phyloP scores from a whole-genome alignment of 2,888 invertebrate genomes.

The Xanthia togata region DNA sequence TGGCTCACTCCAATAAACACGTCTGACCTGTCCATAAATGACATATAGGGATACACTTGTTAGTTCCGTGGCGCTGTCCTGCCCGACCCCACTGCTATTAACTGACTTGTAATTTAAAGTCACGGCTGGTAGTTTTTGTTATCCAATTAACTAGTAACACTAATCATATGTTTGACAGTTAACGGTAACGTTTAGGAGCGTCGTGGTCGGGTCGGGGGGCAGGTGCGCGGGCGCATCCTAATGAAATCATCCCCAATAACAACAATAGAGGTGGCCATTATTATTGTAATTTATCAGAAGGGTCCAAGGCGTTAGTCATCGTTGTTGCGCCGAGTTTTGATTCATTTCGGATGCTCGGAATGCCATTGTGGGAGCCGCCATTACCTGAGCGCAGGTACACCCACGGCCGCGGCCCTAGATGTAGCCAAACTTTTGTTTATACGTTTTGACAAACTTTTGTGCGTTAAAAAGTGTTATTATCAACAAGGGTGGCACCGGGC shows the following conservation, averaged over 20 bases:
- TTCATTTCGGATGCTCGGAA: constrained; percentile 88
- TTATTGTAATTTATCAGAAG: constrained; percentile 86
- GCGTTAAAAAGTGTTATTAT: constrained; percentile 83
- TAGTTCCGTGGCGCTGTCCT: constrained; percentile 68
- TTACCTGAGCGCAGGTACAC: constrained; percentile 83
- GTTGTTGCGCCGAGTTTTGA: constrained; percentile 84
- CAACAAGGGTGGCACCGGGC: constrained; percentile 79
- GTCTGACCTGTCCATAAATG: constrained; percentile 83
- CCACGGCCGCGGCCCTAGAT: constrained; percentile 31
- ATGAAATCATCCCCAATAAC: constrained; percentile 88
- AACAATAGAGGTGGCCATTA: constrained; percentile 84
- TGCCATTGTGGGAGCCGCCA: constrained; percentile 86
- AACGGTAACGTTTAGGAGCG: constrained; percentile 72
- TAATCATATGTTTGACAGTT: constrained; percentile 77
- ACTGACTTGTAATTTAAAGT: constrained; percentile 49
- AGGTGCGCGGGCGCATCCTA: constrained; percentile 81
- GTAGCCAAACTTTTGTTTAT: constrained; percentile 80
- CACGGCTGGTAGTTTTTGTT: constrained; percentile 62
- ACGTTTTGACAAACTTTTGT: constrained; percentile 85
- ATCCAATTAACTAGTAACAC: constrained; percentile 67
- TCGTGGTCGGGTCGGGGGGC: constrained; percentile 59
- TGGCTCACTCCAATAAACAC: constrained; percentile 85
- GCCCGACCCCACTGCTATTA: constrained; percentile 44
- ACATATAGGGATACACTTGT: constrained; percentile 83
- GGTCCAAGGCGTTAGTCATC: constrained; percentile 79